A percentile compares a stretch with the other conserved stretches of the same genome.
phyloP scores from a whole-genome alignment of 2,888 invertebrate species.

The Altica lythri region DNA sequence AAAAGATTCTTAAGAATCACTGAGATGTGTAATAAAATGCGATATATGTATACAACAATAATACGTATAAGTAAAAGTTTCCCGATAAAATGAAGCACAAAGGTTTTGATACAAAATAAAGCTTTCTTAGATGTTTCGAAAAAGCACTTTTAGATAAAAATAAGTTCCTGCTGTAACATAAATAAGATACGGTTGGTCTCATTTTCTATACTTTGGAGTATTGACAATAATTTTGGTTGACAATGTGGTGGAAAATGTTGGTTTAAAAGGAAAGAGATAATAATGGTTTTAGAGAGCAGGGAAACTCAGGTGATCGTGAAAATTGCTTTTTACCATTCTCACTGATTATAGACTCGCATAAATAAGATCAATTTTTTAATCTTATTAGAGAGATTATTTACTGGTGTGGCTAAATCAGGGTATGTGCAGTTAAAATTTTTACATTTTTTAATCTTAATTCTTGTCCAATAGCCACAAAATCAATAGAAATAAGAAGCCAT shows the following conservation, averaged over 20 bases:
- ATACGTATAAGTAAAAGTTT: not conserved
- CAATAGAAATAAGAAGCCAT: too few relatives aligned
- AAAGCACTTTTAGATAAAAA: conserved; percentile 2
- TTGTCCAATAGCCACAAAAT: too few relatives aligned
- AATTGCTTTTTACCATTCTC: too few relatives aligned
- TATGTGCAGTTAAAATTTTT: too few relatives aligned
- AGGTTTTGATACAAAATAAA: not conserved
- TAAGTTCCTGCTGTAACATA: not conserved
- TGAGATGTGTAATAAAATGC: not conserved
- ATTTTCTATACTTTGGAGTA: conserved; percentile 1
- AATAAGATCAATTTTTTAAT: too few relatives aligned
- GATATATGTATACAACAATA: conserved; percentile 1
- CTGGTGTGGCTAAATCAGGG: too few relatives aligned
- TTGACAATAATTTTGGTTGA: not conserved
- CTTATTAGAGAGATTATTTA: too few relatives aligned
- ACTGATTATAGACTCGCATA: too few relatives aligned
- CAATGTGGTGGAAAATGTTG: not conserved
- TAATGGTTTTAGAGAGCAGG: too few relatives aligned
- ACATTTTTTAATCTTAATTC: too few relatives aligned
- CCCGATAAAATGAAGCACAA: not conserved
- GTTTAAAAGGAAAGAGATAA: not conserved
- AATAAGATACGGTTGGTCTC: not conserved
- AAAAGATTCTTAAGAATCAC: conserved; percentile 7
- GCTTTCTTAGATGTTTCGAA: not conserved
- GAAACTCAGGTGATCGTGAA: too few relatives aligned